phyloP scores from a whole-genome alignment of 2,888 invertebrate genomes.

The Tinea pellionella region DNA sequence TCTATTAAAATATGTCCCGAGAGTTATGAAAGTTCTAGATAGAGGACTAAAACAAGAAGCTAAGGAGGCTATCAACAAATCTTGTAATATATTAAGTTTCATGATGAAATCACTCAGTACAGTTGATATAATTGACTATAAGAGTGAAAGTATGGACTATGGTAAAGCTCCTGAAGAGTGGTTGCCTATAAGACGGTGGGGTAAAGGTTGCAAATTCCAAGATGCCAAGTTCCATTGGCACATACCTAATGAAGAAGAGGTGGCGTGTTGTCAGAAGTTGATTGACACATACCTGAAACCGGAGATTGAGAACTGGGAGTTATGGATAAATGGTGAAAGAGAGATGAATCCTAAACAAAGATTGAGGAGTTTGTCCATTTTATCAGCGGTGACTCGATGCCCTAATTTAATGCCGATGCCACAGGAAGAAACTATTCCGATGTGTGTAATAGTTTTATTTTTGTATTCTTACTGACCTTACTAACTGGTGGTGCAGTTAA shows the following conservation, averaged over 20 bases:
- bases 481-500: no score
- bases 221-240: constrained; percentile 81
- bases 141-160: constrained; percentile 71
- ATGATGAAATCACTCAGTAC: constrained; percentile 71
- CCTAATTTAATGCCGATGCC: constrained; percentile 76
- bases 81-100: constrained; percentile 71
- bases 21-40: constrained; percentile 75
- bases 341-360: constrained; percentile 74
- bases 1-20: constrained; percentile 74
- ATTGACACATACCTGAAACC: constrained; percentile 74
- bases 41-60: constrained; percentile 76
- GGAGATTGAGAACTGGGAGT: constrained; percentile 70
- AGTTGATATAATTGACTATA: constrained; percentile 72
- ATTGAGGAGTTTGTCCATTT: constrained; percentile 73
- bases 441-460: constrained; percentile 51
- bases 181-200: constrained; percentile 86
- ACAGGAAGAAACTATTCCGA: constrained; percentile 67
- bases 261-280: constrained; percentile 73
- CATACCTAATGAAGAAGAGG: constrained; percentile 77
- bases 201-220: constrained; percentile 73
- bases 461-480: no score
- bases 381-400: constrained; percentile 75
- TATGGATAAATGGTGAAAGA: constrained; percentile 63
- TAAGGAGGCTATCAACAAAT: constrained; percentile 73
- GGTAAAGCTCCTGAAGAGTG: constrained; percentile 74